Evolutionary conservation across 2,797 vertebrate genomes (phyloP).

Genomic region (Heliangelus exortis): DNA sequence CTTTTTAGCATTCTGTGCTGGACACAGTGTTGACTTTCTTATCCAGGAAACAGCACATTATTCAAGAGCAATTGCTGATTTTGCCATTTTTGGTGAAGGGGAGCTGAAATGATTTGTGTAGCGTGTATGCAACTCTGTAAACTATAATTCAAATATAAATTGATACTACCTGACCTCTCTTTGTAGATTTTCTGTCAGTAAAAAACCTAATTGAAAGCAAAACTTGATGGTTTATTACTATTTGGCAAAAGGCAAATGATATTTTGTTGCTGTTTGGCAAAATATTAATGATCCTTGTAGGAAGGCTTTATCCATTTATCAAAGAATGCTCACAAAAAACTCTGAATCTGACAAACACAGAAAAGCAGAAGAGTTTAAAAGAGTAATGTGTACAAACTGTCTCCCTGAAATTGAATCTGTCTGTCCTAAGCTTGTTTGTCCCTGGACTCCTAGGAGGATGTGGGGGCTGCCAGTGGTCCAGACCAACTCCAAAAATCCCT

Average conservation of each 20-base stretch:
- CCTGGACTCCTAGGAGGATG: neutral
- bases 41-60: neutral
- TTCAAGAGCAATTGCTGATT: neutral
- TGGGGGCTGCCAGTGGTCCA: accelerated
- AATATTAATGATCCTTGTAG: neutral
- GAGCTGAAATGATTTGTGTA: neutral
- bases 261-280: neutral
- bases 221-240: neutral
- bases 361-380: neutral
- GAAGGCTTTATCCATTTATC: neutral
- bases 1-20: neutral
- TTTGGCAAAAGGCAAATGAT: neutral
- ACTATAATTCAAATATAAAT: neutral
- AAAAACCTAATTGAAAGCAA: neutral
- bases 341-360: neutral
- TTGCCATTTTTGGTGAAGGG: neutral
- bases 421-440: neutral
- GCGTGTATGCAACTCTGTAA: neutral
- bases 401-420: neutral
- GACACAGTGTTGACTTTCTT: neutral
- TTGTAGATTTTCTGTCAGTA: neutral
- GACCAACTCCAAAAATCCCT: neutral
- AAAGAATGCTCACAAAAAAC: neutral
- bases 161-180: neutral
- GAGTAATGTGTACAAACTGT: neutral